Evolutionary conservation across 2,113 vertebrate genomes (phyloP).

Genomic region (western clawed frog (Xenopus tropicalis)): DNA sequence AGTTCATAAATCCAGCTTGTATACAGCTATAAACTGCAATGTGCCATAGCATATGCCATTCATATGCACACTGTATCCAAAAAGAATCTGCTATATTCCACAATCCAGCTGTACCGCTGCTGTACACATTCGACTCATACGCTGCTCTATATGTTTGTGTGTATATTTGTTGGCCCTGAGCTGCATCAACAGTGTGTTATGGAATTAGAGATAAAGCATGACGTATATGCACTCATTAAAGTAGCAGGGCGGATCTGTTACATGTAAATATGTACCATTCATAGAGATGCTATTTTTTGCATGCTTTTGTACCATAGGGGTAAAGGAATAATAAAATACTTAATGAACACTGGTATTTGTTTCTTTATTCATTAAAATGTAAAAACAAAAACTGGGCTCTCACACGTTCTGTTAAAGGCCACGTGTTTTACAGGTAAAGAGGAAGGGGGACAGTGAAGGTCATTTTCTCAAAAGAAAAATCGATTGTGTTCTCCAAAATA

Average conservation of each 20-base stretch:
- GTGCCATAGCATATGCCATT: no score
- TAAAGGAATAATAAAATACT: conserved; percentile 40
- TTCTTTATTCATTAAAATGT: no score
- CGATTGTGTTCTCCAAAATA: no score
- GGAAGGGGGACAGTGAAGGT: no score
- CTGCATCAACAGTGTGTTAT: conserved; percentile 4
- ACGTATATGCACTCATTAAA: conserved; percentile 46
- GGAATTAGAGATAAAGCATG: conserved; percentile 50
- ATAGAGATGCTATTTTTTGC: conserved; percentile 65
- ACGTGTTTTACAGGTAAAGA: no score
- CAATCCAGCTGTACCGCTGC: conserved; percentile 41
- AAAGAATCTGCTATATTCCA: background rate
- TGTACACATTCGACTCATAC: conserved; percentile 24
- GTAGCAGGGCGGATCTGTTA: conserved; percentile 45
- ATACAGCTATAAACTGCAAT: no score
- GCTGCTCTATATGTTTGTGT: conserved; percentile 41
- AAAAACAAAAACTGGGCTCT: no score
- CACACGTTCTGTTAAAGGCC: no score
- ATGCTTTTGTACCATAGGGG: conserved; percentile 62
- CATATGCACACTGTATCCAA: no score
- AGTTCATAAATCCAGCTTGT: no score
- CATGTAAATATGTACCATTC: conserved; percentile 65
- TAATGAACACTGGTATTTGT: no score
- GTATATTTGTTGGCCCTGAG: conserved; percentile 30
- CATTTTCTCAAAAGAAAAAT: no score